Conservation (phyloP, 2,797 vertebrate species). For the Pipistrellus nathusii region DNA sequence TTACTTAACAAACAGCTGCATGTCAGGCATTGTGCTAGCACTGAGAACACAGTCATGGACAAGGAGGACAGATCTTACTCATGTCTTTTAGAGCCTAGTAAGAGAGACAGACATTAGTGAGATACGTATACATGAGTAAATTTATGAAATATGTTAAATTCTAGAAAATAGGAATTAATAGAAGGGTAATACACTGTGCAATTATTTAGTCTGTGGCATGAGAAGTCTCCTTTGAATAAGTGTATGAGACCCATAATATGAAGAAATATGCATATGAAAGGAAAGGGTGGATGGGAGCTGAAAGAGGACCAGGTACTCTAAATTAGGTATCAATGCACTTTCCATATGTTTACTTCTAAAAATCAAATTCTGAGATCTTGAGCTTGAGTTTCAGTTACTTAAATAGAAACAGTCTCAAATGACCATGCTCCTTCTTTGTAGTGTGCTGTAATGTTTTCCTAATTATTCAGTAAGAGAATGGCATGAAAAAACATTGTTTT, state of each 20-base stretch:
- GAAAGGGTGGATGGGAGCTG: background rate
- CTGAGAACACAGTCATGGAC: background rate
- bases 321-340: background rate
- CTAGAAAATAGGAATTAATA: background rate
- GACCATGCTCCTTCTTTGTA: background rate
- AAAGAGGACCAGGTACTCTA: background rate
- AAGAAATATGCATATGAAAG: background rate
- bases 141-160: background rate
- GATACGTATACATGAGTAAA: background rate
- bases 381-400: background rate
- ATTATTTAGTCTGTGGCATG: background rate
- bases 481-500: background rate
- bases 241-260: background rate
- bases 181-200: background rate
- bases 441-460: background rate
- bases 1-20: background rate
- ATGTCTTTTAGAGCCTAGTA: background rate
- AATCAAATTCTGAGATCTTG: background rate
- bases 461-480: background rate
- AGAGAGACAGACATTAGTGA: background rate
- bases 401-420: background rate
- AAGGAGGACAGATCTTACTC: background rate
- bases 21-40: background rate
- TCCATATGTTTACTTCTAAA: background rate
- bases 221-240: background rate